Base-by-base conservation (phyloP, 2,113 vertebrate species). In the Nesoenas mayeri region DNA sequence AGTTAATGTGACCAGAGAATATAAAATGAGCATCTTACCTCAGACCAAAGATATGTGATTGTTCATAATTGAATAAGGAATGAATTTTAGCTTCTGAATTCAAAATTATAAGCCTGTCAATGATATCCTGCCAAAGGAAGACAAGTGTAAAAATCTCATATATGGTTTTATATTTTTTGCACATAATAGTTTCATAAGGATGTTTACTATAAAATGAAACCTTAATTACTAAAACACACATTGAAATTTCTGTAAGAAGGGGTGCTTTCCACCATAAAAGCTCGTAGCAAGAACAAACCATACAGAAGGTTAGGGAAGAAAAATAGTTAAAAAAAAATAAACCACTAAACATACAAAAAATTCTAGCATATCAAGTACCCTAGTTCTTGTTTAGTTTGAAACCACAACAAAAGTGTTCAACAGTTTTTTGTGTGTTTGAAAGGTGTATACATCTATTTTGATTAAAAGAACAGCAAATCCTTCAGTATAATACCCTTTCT, bases 41-140 rank as follows among this genome's bases (percentile, higher is more conserved):
- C 79, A 99, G 97, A 87, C 99, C 99, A 94, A 99, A 99, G 44
- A 98, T 98, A 97, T 99, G 99, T 65, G 99, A 99, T 93, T 99
- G 99, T 83, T 99, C 99, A 42, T 99, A 99, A 98, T 97, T 99
- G 97, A 99, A 99, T 93, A 99, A 98, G 20, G 99, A 99, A 95
- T 97, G 98, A 94, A 99, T 99, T 98, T 99, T 99, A 62, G 98
- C 98, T 83, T 99, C 98, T 40, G 99, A 99, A 97, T 99, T 98
- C 97, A 99, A 97, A 96, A 99, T 97, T 87, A 99, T 97, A 97
- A 99, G 98, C 85, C 99, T 98, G 98, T 99, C 99, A 97, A 99
- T 98, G 93, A 99, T 91, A 97, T 99, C 99, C 99, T 99, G 97
- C 42, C 89, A 97, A 95, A 92, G 84, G 15, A 96, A 47, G 17